Percentiles rank a stretch among this genome's conserved stretches.
phyloP scores from a whole-genome alignment of 2,113 vertebrate species.

The Ibidorhyncha struthersii region DNA sequence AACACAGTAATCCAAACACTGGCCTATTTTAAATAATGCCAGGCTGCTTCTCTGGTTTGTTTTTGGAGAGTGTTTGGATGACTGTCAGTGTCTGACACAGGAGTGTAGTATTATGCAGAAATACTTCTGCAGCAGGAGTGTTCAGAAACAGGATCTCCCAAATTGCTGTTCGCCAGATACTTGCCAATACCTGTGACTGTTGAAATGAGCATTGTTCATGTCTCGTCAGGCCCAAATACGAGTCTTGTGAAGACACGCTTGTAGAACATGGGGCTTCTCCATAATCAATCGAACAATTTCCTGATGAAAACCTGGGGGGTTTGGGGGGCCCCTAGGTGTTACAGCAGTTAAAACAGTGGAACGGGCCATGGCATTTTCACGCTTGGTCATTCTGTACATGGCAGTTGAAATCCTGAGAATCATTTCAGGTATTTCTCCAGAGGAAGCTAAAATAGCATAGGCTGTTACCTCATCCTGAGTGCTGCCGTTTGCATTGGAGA shows the following conservation, averaged over 20 bases:
- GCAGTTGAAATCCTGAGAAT: not conserved
- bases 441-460: not conserved
- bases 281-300: not conserved
- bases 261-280: not conserved
- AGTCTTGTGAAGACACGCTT: not conserved
- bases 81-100: not conserved
- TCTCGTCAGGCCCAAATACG: not conserved
- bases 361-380: not conserved
- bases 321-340: not conserved
- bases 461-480: not conserved
- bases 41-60: conserved; percentile 7
- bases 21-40: not conserved
- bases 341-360: not conserved
- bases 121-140: not conserved
- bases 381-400: not conserved
- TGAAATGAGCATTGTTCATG: not conserved
- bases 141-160: not conserved
- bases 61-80: not conserved
- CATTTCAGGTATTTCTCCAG: not conserved
- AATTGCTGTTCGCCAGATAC: not conserved
- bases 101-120: not conserved
- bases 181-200: not conserved
- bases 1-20: not conserved
- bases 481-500: not conserved
- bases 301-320: not conserved